phyloP scores from a whole-genome alignment of 2,888 invertebrate species.

The Hirtodrosophila duncani region DNA sequence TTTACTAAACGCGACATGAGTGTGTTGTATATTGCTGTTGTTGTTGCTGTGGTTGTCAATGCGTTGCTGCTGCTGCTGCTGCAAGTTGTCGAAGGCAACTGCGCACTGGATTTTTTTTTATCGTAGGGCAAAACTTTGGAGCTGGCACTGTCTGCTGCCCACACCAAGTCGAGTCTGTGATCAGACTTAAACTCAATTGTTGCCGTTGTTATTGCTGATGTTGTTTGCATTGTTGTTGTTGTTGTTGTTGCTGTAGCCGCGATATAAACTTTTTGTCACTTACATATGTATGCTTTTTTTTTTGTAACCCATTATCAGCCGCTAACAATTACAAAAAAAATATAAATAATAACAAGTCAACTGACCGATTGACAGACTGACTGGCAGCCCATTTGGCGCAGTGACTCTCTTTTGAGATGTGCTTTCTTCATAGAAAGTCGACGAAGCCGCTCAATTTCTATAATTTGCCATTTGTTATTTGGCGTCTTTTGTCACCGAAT shows the following conservation, averaged over 20 bases:
- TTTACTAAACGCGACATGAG: slow-evolving; percentile 11
- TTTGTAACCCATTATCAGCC: slow-evolving; percentile 40
- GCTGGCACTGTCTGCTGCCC: no score
- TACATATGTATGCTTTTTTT: not conserved
- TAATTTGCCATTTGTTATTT: slow-evolving; percentile 29
- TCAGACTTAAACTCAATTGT: not conserved
- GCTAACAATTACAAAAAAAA: no score
- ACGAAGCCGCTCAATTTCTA: slow-evolving; percentile 37
- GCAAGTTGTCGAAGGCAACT: slow-evolving; percentile 16
- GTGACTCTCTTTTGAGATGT: slow-evolving; percentile 4
- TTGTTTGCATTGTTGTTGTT: slow-evolving; percentile 3
- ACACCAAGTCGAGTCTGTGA: slow-evolving; percentile 9
- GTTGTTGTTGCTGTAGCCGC: slow-evolving; percentile 11
- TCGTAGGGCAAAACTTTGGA: not conserved
- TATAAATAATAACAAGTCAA: slow-evolving; percentile 23
- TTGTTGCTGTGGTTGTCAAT: slow-evolving; percentile 16
- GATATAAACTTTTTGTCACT: slow-evolving; percentile 11
- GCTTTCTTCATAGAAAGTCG: slow-evolving; percentile 30
- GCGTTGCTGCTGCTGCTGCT: slow-evolving; percentile 4
- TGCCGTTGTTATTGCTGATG: slow-evolving; percentile 9
- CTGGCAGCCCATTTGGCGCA: no score
- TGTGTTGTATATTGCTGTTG: slow-evolving; percentile 12
- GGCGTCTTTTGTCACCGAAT: slow-evolving; percentile 20
- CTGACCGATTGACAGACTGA: not conserved
- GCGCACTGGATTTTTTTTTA: slow-evolving; percentile 30